Conservation (phyloP, 2,113 vertebrate species). For the Rhinopomastus cyanomelas region DNA sequence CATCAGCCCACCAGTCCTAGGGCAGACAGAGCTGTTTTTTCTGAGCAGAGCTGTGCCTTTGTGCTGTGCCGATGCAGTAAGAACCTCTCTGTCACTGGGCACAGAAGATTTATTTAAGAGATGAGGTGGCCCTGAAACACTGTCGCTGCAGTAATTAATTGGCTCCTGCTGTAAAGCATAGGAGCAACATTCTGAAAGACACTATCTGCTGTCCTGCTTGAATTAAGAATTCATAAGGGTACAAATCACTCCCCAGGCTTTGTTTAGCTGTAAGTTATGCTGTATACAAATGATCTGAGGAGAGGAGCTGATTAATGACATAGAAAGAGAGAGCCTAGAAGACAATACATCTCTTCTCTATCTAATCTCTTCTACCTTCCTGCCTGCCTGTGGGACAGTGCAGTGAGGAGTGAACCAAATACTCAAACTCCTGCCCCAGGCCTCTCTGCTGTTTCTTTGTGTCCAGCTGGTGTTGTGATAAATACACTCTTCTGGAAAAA, state of each 20-base stretch:
- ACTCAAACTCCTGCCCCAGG: neutral
- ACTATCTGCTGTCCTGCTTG: constrained; percentile 17
- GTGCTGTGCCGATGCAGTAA: neutral
- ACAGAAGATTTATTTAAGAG: constrained; percentile 2
- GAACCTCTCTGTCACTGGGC: neutral
- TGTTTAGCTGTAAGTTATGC: constrained; percentile 39
- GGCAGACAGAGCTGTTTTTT: neutral
- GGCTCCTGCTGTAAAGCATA: neutral
- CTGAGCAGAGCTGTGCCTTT: neutral
- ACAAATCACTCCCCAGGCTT: constrained; percentile 37
- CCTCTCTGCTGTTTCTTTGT: neutral
- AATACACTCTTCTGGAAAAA: neutral
- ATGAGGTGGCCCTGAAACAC: neutral
- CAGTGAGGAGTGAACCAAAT: neutral
- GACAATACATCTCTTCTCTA: constrained; percentile 7
- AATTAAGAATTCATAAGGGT: constrained; percentile 51
- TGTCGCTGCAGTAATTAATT: constrained; percentile 6
- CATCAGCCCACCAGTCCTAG: neutral
- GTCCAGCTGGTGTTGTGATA: neutral
- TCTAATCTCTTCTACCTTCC: neutral
- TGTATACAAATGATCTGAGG: constrained; percentile 26
- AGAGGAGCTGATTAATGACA: constrained; percentile 42
- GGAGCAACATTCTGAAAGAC: neutral
- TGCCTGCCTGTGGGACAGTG: neutral
- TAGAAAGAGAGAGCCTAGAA: neutral